These are phyloP conservation scores for Anthophora plumipes DNA, from an alignment of 2,888 invertebrate species.

Conservation along the genomic window DNA sequence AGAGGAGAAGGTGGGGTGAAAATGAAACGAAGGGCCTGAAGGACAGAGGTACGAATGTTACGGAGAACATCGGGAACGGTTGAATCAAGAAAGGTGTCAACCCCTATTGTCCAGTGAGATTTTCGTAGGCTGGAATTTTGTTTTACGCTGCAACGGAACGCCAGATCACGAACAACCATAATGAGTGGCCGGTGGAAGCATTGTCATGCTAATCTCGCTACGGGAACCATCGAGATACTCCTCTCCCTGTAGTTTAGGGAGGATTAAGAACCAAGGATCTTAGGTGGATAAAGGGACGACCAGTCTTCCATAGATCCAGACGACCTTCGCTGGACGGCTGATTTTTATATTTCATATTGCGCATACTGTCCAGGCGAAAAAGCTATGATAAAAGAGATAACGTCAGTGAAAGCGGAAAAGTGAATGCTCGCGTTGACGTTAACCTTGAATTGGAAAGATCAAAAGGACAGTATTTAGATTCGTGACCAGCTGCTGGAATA, in stretches of 20 bases:
- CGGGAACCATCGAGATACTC: conserved; percentile 70
- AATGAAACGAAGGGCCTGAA: conserved; percentile 17
- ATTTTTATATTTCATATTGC: conserved; percentile 68
- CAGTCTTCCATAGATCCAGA: conserved; percentile 77
- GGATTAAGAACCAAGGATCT: conserved; percentile 72
- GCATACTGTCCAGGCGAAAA: conserved; percentile 1
- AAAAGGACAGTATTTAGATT: too few relatives aligned
- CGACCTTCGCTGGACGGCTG: conserved; percentile 62
- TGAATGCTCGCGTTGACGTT: conserved; percentile 1
- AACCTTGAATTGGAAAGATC: not conserved
- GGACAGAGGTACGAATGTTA: conserved; percentile 9
- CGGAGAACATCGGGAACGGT: conserved; percentile 49
- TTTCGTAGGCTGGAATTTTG: conserved; percentile 75
- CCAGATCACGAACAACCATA: conserved; percentile 76
- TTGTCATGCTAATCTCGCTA: conserved; percentile 82
- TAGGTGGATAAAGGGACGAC: conserved; percentile 80
- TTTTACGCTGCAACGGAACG: conserved; percentile 69
- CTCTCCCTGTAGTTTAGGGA: conserved; percentile 69
- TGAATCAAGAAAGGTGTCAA: conserved; percentile 75
- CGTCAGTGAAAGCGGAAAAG: conserved; percentile 5
- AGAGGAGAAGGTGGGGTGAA: conserved; percentile 23
- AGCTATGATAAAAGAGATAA: conserved; percentile 9
- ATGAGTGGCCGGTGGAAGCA: conserved; percentile 82
- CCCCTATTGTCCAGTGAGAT: conserved; percentile 73
- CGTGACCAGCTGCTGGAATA: too few relatives aligned